Conservation (phyloP, 1,140 invertebrate genomes). For the Adelges cooleyi region DNA sequence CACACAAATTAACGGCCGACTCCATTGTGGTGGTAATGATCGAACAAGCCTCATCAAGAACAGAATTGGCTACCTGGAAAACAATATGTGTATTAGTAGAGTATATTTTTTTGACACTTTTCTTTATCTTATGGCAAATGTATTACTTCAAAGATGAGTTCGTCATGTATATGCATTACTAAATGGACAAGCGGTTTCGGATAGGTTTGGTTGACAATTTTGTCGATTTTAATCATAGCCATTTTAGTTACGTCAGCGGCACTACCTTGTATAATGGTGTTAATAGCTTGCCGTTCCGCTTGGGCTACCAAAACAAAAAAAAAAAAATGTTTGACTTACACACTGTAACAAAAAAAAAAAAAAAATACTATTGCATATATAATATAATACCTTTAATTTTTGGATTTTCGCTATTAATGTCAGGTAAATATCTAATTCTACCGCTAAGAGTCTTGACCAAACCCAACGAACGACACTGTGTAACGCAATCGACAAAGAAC, state of each 20-base stretch:
- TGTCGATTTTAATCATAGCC: slow-evolving; percentile 71
- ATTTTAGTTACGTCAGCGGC: slow-evolving; percentile 88
- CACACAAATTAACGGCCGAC: slow-evolving; percentile 52
- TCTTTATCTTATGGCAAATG: background rate
- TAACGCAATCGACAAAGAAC: slow-evolving; percentile 55
- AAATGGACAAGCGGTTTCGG: slow-evolving; percentile 42
- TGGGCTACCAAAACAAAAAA: slow-evolving; percentile 44
- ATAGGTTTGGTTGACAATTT: slow-evolving; percentile 32
- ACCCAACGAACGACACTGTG: slow-evolving; percentile 56
- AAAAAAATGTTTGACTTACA: background rate
- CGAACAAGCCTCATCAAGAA: slow-evolving; percentile 48
- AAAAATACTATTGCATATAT: too few species aligned
- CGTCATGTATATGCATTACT: slow-evolving; percentile 88
- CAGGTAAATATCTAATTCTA: slow-evolving; percentile 63
- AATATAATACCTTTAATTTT: slow-evolving; percentile 46
- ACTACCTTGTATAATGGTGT: slow-evolving; percentile 89
- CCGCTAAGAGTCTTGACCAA: slow-evolving; percentile 74
- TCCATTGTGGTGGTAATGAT: slow-evolving; percentile 73
- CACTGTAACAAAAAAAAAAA: background rate
- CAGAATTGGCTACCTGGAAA: slow-evolving; percentile 41
- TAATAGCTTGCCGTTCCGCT: slow-evolving; percentile 90
- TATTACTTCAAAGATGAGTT: slow-evolving; percentile 84
- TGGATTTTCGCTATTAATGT: slow-evolving; percentile 54
- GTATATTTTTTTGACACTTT: background rate
- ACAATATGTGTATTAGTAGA: too few species aligned